Conservation (phyloP, 1,140 invertebrate species). For the Meloidogyne floridensis region DNA sequence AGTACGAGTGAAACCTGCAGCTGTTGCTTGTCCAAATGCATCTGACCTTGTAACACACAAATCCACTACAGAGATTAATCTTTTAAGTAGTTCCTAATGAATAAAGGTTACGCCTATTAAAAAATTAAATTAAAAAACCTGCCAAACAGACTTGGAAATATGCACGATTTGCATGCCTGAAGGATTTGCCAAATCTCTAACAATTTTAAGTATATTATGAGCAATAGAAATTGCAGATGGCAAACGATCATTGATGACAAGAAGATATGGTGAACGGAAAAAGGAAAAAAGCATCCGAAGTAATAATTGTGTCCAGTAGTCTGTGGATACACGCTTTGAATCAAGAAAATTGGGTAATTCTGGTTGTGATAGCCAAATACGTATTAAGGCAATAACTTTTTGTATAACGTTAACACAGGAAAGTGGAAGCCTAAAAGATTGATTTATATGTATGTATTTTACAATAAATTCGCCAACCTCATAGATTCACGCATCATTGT, state of each 20-base stretch:
- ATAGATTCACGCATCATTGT: slow-evolving; percentile 61
- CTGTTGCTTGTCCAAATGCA: slow-evolving; percentile 46
- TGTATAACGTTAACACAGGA: slow-evolving; percentile 61
- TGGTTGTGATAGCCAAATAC: slow-evolving; percentile 58
- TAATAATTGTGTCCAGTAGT: slow-evolving; percentile 50
- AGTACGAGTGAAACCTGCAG: slow-evolving; percentile 54
- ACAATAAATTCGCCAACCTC: background rate
- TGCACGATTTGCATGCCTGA: slow-evolving; percentile 40
- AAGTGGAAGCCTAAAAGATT: slow-evolving; percentile 47
- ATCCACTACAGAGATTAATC: slow-evolving; percentile 37
- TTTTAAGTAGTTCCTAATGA: slow-evolving; percentile 39
- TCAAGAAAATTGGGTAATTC: slow-evolving; percentile 62
- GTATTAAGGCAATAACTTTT: slow-evolving; percentile 58
- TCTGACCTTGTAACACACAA: slow-evolving; percentile 42
- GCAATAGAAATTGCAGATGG: slow-evolving; percentile 44
- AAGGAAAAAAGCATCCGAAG: slow-evolving; percentile 56
- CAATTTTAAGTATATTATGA: slow-evolving; percentile 47
- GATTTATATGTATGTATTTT: too few relatives aligned
- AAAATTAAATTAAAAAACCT: slow-evolving; percentile 33
- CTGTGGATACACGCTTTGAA: slow-evolving; percentile 44
- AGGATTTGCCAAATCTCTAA: slow-evolving; percentile 51
- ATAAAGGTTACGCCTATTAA: background rate
- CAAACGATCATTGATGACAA: slow-evolving; percentile 50
- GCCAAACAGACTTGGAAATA: slow-evolving; percentile 42
- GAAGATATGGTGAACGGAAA: slow-evolving; percentile 57